Conservation (phyloP, 2,113 vertebrate species). For the Vanacampus margaritifer region DNA sequence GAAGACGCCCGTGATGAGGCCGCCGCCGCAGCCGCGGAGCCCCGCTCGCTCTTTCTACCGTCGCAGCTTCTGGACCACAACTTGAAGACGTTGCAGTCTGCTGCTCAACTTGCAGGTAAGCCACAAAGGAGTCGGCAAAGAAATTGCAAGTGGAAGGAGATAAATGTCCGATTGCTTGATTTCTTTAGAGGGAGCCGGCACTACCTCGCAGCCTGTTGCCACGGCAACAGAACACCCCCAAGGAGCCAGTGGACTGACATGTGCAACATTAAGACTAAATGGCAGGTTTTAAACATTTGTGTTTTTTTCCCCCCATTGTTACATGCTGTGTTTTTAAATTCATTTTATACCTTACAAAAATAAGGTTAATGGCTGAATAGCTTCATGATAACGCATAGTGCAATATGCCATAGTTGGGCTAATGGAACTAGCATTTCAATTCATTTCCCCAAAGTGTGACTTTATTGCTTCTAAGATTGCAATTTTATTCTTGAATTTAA, state of each 20-base stretch:
- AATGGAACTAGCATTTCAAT: too few relatives aligned
- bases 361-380: too few relatives aligned
- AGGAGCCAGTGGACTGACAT: constrained; percentile 69
- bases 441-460: too few relatives aligned
- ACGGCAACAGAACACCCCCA: constrained; percentile 64
- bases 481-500: too few relatives aligned
- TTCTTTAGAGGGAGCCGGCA: constrained; percentile 47
- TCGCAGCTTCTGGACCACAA: constrained; percentile 92
- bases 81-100: constrained; percentile 77
- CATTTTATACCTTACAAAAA: too few relatives aligned
- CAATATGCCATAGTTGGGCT: too few relatives aligned
- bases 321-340: too few relatives aligned
- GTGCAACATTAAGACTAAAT: constrained; percentile 43
- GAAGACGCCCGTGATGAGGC: constrained; percentile 70
- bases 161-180: not conserved
- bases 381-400: too few relatives aligned
- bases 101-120: constrained; percentile 72
- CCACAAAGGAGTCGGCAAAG: not conserved
- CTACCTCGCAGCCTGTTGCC: constrained; percentile 49
- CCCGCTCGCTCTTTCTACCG: constrained; percentile 82
- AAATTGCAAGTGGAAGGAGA: not conserved
- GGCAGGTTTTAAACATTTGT: not conserved
- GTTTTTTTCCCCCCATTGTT: too few relatives aligned
- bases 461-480: too few relatives aligned
- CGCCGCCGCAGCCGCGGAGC: constrained; percentile 38